Evolutionary conservation across 2,888 invertebrate species (phyloP), one percentile per base, ranked within the genome.

Genomic region (Drosophila macrospina): DNA sequence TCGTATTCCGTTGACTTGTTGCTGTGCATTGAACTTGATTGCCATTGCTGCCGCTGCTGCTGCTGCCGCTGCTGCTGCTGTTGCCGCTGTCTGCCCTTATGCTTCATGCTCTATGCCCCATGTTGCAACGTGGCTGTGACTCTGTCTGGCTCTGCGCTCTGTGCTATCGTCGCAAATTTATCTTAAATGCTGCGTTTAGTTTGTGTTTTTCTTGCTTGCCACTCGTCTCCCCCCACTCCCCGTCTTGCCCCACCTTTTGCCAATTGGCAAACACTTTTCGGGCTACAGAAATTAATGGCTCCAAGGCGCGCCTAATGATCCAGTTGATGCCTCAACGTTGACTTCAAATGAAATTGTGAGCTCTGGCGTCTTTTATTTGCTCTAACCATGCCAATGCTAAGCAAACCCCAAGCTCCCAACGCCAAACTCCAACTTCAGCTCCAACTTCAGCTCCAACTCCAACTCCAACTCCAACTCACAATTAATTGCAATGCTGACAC

Each of bases 141-240:
- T 54, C 51, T 59, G 56, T 47, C 56, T 50, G 10, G 42, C n/a
- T 51, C 41, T 59, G 55, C 26, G 55, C 26, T 51, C 67, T 61
- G 41, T 47, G 76, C 81, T 85, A 83, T 86, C 86, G 80, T 74
- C 69, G 67, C 69, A 76, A 80, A 83, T 83, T 86, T 86, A 83
- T 83, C 83, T 83, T 83, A 86, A 83, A 86, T 78, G 86, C 86
- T 76, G 86, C 83, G 86, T 80, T 83, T 85, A 83, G 78, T 66
- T 72, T 74, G 54, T 69, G 65, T 45, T 74, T 60, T 59, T 64
- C 51, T 71, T 54, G 64, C 52, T 41, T 54, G 42, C 34, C 32
- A n/a, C 24, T 15, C 36, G n/a, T 41, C 24, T 32, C 30, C 15
- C 20, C 20, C 20, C 1, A 1, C 20, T 20, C 3, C 20, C 20